A percentile compares a stretch with the other conserved stretches of the same genome.
Conservation (phyloP, 1,140 invertebrate species). For the Dreissena rostriformis region DNA sequence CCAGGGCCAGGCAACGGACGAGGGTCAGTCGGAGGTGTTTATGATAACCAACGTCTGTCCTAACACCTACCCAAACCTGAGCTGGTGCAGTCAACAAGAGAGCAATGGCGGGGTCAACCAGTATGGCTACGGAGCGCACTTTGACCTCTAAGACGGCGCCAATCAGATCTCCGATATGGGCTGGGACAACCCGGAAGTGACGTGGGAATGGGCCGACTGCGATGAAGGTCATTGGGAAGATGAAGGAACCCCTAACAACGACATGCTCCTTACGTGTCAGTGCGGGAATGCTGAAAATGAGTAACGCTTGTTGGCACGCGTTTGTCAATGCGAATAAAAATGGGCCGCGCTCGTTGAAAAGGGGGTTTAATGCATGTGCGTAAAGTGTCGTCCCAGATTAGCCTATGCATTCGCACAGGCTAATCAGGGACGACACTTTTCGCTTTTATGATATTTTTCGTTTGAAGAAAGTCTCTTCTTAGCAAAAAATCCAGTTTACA, state of each 20-base stretch:
- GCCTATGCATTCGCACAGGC: no score
- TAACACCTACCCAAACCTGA: slow-evolving; percentile 60
- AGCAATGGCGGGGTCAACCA: slow-evolving; percentile 35
- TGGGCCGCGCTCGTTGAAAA: no score
- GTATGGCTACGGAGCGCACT: slow-evolving; percentile 68
- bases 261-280: background rate
- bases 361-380: no score
- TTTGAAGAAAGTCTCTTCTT: no score
- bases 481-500: no score
- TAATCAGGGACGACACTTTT: no score
- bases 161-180: slow-evolving; percentile 53
- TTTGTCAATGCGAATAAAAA: no score
- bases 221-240: background rate
- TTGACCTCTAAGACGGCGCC: slow-evolving; percentile 69
- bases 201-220: slow-evolving; percentile 66
- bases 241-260: background rate
- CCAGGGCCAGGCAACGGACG: slow-evolving; percentile 40
- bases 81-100: slow-evolving; percentile 66
- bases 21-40: slow-evolving; percentile 54
- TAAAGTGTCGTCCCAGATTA: no score
- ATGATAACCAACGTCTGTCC: slow-evolving; percentile 71
- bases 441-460: no score
- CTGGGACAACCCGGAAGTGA: slow-evolving; percentile 72
- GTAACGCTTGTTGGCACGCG: background rate
- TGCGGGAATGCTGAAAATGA: background rate